Evolutionary conservation across 2,113 vertebrate species (phyloP), one percentile per base, ranked within the genome.

Genomic region (Elanoides forficatus): DNA sequence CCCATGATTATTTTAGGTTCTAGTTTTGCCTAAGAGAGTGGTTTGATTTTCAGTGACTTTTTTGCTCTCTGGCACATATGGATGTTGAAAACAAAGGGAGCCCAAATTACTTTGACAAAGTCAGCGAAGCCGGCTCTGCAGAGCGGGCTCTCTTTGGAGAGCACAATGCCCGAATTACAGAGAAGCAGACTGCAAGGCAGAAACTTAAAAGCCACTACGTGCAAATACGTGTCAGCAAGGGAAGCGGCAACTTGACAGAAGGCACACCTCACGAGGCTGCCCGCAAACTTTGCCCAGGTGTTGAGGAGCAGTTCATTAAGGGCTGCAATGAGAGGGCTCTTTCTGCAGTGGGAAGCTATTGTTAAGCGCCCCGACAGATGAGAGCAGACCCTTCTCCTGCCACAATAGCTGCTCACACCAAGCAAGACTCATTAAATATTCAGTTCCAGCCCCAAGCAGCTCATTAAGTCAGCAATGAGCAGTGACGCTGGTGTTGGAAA

Each of bases 371-470:
- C 96, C 56, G 40, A 94, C 97, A 97, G 98, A 98, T 83, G 97
- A 98, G 97, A 95, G 87, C 97, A 98, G 97, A 98, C 98, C 98
- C 98, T 97, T 97, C 97, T 97, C 96, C 96, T 92, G 95, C 98
- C 98, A 98, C 98, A 98, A 98, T 98, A 98, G 98, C 98, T 95
- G 97, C 97, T 98, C 98, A 94, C 47, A 95, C 98, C 95, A 98
- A 97, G 97, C 95, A 97, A 94, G 96, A 80, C 98, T 98, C 98
- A 98, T 98, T 99, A 98, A 98, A 98, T 98, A 98, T 98, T 98
- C 98, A 98, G 98, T 97, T 98, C 95, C 98, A 98, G 98, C 98
- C 98, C 98, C 97, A 96, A 97, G 97, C 98, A 98, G 98, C 98
- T 99, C 98, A 98, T 98, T 98, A 98, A 98, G 98, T 97, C 98